Percentiles rank a stretch among this genome's conserved stretches.
Evolutionary conservation across 2,888 invertebrate genomes (phyloP).

Genomic region (Ennomos quercinarius): DNA sequence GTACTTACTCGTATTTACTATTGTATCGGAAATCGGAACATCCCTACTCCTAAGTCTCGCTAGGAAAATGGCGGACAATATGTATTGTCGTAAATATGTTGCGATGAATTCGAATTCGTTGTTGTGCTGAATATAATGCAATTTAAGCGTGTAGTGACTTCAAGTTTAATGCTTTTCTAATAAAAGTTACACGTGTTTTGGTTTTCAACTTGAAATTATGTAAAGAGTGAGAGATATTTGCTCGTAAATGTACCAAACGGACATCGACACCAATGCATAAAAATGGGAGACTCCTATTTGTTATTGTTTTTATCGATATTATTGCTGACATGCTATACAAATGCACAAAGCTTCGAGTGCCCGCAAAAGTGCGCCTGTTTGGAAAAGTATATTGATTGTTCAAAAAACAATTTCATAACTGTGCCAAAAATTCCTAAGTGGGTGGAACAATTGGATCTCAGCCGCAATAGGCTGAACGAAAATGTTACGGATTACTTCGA

Average conservation of each 20-base stretch:
- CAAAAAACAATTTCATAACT: conserved; percentile 88
- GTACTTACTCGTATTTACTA: no score
- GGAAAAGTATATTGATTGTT: conserved; percentile 91
- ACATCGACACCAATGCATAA: conserved; percentile 75
- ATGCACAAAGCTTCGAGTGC: conserved; percentile 82
- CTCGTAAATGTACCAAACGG: conserved; percentile 62
- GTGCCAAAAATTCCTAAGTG: conserved; percentile 91
- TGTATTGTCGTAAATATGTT: conserved; percentile 66
- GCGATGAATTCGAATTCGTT: conserved; percentile 58
- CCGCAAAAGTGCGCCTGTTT: conserved; percentile 90
- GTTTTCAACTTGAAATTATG: conserved; percentile 66
- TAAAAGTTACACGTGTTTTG: conserved; percentile 51
- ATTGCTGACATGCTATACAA: conserved; percentile 58
- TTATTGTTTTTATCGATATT: conserved; percentile 72
- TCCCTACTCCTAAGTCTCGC: no score
- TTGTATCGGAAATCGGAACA: no score
- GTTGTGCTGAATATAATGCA: conserved; percentile 62
- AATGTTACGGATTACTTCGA: conserved; percentile 68
- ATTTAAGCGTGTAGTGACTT: conserved; percentile 52
- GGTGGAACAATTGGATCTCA: conserved; percentile 90
- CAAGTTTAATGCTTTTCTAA: conserved; percentile 55
- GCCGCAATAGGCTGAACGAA: conserved; percentile 76
- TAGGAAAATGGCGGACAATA: conserved; percentile 74
- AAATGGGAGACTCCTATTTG: conserved; percentile 81
- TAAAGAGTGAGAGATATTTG: conserved; percentile 65